Evolutionary conservation across 2,888 invertebrate genomes (phyloP), one percentile per base, ranked within the genome.

Genomic region (Sinodicranocentrus sp.): DNA sequence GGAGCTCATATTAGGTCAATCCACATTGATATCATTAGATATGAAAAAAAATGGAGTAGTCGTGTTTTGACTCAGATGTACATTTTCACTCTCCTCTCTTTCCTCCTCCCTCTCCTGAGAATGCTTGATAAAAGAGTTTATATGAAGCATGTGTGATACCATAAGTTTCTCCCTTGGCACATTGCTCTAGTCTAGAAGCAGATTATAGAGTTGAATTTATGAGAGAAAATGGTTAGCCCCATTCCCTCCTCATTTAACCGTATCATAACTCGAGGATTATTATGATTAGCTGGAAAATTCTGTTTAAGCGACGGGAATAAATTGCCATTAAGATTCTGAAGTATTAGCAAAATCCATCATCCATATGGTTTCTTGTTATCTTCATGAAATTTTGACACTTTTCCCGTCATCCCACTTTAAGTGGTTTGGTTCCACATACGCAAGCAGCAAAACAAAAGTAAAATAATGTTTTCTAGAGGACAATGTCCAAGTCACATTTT

Each of bases 301-400:
- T 39, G 19, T 23, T n/a, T n/a, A n/a, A n/a, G n/a, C 21, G 57
- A 48, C n/a, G 39, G 23, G 21, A 67, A 43, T 48, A 52, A 78
- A 61, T 68, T 52, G 33, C 67, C 67, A 67, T 65, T 83, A 77
- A 72, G 77, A 83, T 83, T 83, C 67, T 23, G 21, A 48, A 67
- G 59, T 71, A 77, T 83, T 83, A 65, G 77, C 72, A 83, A 77
- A 77, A 63, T 83, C 83, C 83, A 83, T 77, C 83, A 83, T 71
- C 39, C 28, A n/a, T 13, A 44, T 33, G 43, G 39, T 52, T 33
- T 65, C 54, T 21, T 65, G 72, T 72, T 72, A 83, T 77, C 83
- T 82, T 71, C 83, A 70, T 54, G 63, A 68, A 52, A 13, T 2
- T 61, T 68, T 76, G 70, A 75, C 82, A 75, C 70, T 80, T 70